Conservation (phyloP, 1,140 invertebrate species). For the Ladona fulva region DNA sequence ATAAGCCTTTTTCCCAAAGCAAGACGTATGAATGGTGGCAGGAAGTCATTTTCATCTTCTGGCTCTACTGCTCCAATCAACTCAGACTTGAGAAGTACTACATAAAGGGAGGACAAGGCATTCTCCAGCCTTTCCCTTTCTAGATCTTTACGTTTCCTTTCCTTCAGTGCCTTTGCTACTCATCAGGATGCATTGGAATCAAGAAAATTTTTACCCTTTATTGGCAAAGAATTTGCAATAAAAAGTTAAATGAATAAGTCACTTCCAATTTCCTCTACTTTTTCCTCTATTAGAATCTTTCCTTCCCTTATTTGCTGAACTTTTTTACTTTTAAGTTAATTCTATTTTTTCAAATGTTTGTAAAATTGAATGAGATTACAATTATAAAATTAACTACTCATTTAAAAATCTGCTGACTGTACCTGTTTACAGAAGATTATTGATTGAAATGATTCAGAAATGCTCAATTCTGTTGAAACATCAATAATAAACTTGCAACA, state of each 20-base stretch:
- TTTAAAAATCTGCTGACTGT: too few species aligned
- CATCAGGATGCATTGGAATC: background rate
- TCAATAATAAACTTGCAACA: too few species aligned
- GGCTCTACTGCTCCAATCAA: background rate
- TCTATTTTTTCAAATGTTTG: too few species aligned
- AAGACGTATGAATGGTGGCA: background rate
- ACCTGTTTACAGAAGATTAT: too few species aligned
- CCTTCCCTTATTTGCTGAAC: too few species aligned
- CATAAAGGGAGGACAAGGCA: background rate
- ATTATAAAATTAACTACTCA: too few species aligned
- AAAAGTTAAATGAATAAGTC: background rate
- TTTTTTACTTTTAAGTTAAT: too few species aligned
- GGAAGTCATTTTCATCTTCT: background rate
- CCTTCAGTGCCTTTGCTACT: background rate
- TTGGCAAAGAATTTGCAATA: background rate
- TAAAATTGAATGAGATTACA: too few species aligned
- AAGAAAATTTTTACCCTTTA: background rate
- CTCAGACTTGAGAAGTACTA: background rate
- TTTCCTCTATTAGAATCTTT: too few species aligned
- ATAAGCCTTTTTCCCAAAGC: background rate
- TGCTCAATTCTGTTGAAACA: too few species aligned
- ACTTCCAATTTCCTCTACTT: too few species aligned
- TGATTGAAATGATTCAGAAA: too few species aligned
- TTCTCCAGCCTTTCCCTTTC: background rate
- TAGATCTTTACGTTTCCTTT: background rate